These are phyloP conservation scores for Notiomystis cincta DNA, from an alignment of 2,113 vertebrate species.

Conservation along the genomic window DNA sequence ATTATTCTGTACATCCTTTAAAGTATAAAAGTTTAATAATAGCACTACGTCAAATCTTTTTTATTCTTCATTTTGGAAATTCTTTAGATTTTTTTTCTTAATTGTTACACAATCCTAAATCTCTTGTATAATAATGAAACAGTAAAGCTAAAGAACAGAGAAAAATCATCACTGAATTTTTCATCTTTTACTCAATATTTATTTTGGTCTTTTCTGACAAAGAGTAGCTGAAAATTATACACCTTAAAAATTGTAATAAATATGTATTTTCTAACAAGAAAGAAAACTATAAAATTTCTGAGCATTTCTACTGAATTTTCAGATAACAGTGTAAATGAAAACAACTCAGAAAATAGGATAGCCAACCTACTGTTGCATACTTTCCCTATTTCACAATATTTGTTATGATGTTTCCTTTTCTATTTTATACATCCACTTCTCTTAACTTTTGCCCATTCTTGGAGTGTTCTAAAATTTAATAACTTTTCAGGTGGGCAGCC, in stretches of 20 bases:
- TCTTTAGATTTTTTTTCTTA: not conserved
- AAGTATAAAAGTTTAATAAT: not conserved
- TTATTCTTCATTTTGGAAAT: not conserved
- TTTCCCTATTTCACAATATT: not conserved
- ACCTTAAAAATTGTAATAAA: not conserved
- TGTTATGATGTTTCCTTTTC: not conserved
- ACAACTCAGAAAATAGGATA: not conserved
- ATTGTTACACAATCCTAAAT: not conserved
- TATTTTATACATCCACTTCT: not conserved
- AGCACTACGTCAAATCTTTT: not conserved
- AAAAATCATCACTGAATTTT: not conserved
- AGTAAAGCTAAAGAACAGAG: not conserved
- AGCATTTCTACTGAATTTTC: not conserved
- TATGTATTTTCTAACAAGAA: not conserved
- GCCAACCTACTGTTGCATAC: not conserved
- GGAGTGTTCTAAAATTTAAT: not conserved
- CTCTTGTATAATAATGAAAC: not conserved
- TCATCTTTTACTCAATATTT: not conserved
- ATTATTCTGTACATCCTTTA: not conserved
- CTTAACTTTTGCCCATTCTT: not conserved
- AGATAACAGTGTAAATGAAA: not conserved
- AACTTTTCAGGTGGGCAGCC: not conserved
- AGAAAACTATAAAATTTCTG: not conserved
- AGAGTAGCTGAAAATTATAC: not conserved
- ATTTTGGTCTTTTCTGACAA: not conserved